Conservation (phyloP, 2,888 invertebrate genomes). For the Eremobia ochroleuca region DNA sequence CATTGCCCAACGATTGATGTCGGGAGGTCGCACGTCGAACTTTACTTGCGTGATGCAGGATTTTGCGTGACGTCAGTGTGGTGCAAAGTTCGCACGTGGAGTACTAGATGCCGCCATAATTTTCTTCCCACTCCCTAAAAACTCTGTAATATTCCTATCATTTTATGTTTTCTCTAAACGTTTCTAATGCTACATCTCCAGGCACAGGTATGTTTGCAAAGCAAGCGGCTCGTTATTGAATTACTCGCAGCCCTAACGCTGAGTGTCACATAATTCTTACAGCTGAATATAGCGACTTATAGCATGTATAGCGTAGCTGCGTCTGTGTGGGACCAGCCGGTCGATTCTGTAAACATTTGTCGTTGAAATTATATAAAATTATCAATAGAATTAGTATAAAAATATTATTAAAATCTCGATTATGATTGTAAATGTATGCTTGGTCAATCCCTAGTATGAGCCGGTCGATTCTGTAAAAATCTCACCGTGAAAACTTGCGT, state of each 20-base stretch:
- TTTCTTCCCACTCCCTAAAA: background rate
- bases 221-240: slow-evolving; percentile 57
- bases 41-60: background rate
- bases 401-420: too few relatives aligned
- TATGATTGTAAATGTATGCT: too few relatives aligned
- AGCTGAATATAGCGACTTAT: slow-evolving; percentile 16
- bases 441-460: too few relatives aligned
- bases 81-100: background rate
- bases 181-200: slow-evolving; percentile 9
- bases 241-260: slow-evolving; percentile 52
- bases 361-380: too few relatives aligned
- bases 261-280: slow-evolving; percentile 50
- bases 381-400: too few relatives aligned
- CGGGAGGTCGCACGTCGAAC: background rate
- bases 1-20: background rate
- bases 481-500: too few relatives aligned
- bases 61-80: background rate
- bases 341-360: too few relatives aligned
- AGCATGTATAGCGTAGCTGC: slow-evolving; percentile 9
- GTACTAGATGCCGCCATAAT: background rate
- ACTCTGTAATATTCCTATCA: background rate
- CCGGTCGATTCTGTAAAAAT: too few relatives aligned
- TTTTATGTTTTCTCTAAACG: background rate
- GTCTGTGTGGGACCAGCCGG: background rate
- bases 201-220: slow-evolving; percentile 48